These are phyloP conservation scores for Porites divaricata DNA, from an alignment of 92 coral and sea anemone species.

Conservation along the genomic window DNA sequence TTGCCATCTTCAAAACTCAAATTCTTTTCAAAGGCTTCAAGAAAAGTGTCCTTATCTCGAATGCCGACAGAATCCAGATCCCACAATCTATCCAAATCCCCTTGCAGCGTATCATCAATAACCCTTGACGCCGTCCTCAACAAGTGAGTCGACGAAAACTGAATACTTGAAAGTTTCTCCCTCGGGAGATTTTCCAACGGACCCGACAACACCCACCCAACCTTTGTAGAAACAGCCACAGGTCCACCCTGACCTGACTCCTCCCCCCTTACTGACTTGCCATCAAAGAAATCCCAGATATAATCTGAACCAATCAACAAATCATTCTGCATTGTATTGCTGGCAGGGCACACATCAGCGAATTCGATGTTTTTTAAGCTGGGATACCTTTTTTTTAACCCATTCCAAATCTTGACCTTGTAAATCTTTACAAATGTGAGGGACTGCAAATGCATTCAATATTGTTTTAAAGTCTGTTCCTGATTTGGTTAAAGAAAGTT, in stretches of 20 bases:
- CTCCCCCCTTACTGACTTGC: constrained; percentile 12
- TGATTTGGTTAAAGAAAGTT: too few relatives aligned
- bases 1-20: too few relatives aligned
- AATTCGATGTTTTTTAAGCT: constrained; percentile 28
- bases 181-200: not conserved
- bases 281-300: constrained; percentile 12
- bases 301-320: constrained; percentile 51
- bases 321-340: constrained; percentile 18
- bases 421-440: constrained; percentile 40
- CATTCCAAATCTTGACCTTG: constrained; percentile 21
- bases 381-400: constrained; percentile 23
- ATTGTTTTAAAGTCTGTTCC: not conserved
- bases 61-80: too few relatives aligned
- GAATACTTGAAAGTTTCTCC: too few relatives aligned
- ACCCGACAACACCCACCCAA: constrained; percentile 47
- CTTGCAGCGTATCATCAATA: too few relatives aligned
- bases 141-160: too few relatives aligned
- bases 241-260: constrained; percentile 9
- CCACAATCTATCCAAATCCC: too few relatives aligned
- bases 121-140: too few relatives aligned
- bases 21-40: too few relatives aligned
- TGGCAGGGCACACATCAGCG: constrained; percentile 21
- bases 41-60: too few relatives aligned
- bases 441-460: constrained; percentile 36
- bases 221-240: constrained; percentile 20